Base-by-base conservation (phyloP, 2,113 vertebrate species). In the Microtus ochrogaster region DNA sequence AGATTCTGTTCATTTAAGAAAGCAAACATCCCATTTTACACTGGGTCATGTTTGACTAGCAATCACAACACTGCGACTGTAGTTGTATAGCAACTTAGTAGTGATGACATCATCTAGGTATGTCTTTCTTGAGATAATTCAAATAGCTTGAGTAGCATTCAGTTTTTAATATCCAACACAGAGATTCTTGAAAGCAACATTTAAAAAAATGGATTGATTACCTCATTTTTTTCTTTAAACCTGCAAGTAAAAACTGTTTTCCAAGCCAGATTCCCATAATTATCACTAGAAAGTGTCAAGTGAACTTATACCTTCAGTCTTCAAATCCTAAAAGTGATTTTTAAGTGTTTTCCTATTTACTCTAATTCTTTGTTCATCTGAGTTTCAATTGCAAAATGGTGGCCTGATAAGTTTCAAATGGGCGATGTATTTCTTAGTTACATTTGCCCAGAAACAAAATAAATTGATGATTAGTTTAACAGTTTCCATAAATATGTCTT, bases 371-470 rank as follows among this genome's bases (percentile, higher is more conserved):
- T 94, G 52, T 66, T 12, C 14, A 55, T 91, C 4, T 77, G 74
- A 26, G 5, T 87, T 68, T 91, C 70, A 83, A 3, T 83, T 58
- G 44, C 10, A 91, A 91, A 94, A 1, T 7, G 65, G 26, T 83
- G 82, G 3, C 30, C 36, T 74, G 82, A 2, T 66, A 63, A 87
- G 70, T 21, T 92, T 84, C 36, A 92, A 26, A 6, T 88, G 28
- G 13, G 26, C 9, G 74, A 94, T 76, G 66, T 41, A 36, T 72
- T 92, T 68, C 63, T 91, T 41, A 82, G 70, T 91, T 49, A 83
- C 11, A 1, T 95, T 92, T 97, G 92, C 47, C 89, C 55, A 93
- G 36, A 92, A 92, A n/a, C 41, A 83, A 86, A 90, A 65, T 66
- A 84, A 94, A 89, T 36, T 74, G 24, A 84, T 79, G 77, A 74